These are phyloP conservation scores for Nebria brevicollis DNA, from an alignment of 2,888 invertebrate genomes.

Conservation along the genomic window DNA sequence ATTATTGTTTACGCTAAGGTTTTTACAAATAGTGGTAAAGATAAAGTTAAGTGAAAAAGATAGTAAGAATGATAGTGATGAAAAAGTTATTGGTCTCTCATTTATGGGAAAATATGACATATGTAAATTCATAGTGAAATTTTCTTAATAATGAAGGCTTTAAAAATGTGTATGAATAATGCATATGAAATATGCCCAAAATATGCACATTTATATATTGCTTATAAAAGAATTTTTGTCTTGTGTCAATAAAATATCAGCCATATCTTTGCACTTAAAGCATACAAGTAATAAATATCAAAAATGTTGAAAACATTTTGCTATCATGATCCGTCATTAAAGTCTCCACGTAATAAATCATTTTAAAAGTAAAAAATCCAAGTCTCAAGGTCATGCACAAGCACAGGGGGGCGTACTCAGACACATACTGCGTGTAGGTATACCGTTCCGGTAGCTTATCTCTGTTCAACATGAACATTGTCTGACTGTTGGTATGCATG, in stretches of 20 bases:
- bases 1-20: too few relatives aligned
- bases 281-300: conserved; percentile 2
- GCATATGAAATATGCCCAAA: too few relatives aligned
- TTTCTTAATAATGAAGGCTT: too few relatives aligned
- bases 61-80: too few relatives aligned
- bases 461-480: conserved; percentile 37
- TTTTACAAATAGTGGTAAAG: too few relatives aligned
- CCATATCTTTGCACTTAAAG: not conserved
- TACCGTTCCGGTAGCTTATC: conserved; percentile 36
- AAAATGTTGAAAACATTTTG: conserved; percentile 18
- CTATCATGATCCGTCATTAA: conserved; percentile 40
- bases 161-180: too few relatives aligned
- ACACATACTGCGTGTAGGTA: not conserved
- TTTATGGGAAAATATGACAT: too few relatives aligned
- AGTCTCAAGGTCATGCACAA: conserved; percentile 28
- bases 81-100: too few relatives aligned
- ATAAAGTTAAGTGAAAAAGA: too few relatives aligned
- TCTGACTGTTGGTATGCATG: not conserved
- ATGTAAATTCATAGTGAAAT: too few relatives aligned
- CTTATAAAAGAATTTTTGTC: not conserved
- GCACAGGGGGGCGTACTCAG: not conserved
- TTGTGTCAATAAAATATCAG: not conserved
- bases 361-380: conserved; percentile 35
- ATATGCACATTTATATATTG: too few relatives aligned
- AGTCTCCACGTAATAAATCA: conserved; percentile 40